Evolutionary conservation across 2,888 invertebrate genomes (phyloP), one percentile per base, ranked within the genome.

Genomic region (Hydriomena furcata): DNA sequence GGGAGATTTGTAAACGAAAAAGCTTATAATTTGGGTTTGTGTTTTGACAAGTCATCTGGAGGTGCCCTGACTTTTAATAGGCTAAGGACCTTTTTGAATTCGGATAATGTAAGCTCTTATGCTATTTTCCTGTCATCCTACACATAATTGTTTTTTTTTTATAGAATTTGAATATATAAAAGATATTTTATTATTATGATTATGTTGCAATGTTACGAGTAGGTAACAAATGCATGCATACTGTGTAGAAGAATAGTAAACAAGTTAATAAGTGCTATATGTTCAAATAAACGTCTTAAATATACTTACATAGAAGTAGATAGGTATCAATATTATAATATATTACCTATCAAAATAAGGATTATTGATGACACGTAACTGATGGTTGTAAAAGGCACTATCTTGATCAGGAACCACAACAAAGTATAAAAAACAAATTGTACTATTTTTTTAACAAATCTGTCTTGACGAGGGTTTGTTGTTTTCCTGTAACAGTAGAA

Each of bases 361-460:
- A 24, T 35, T 42, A 27, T 42, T 25, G 28, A 41, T 25, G 12
- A 60, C 65, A 61, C 70, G 61, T 68, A 69, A 66, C 63, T 67
- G 64, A n/a, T 42, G 21, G 36, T 42, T 42, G 37, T 27, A 32
- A 41, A 46, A 66, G 58, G 61, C 62, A 66, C 71, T 78, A 79
- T 81, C 81, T 76, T 76, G 82, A 84, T 84, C 80, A 83, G 76
- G 80, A 81, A 82, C 82, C 82, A 79, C 73, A 82, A 81, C 78
- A 81, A 82, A 81, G 81, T 79, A 78, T 82, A 79, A 81, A 79
- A 83, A 82, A 76, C 77, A 80, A 85, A 86, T 84, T 84, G 82
- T 84, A 83, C 75, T 79, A 78, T 77, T 83, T 83, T 32, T 83
- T 76, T 84, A 82, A 82, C 80, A 88, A 88, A 88, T 86, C 86